Evolutionary conservation across 2,888 invertebrate species (phyloP), one percentile per base, ranked within the genome.

Genomic region (Trimorus sp.): DNA sequence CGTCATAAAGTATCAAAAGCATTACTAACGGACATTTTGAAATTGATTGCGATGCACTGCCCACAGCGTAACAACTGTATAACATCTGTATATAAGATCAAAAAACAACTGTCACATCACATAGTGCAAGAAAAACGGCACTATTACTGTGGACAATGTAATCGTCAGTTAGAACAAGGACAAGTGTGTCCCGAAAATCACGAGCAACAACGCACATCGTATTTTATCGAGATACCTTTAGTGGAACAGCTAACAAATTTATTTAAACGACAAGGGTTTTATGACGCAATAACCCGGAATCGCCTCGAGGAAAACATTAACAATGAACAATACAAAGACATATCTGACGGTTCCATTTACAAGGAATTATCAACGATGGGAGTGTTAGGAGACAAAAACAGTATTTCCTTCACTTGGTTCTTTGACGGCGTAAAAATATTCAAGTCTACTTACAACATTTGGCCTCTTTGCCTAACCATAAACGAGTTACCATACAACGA

Each of bases 401-500:
- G 42, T 45, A 36, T 76, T 76, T 40, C 75, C 38, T 16, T 51
- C 6, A 84, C 54, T 37, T 86, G 82, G 82, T 84, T 84, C 36
- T 42, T 45, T 0, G 84, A 85, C 75, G 86, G 84, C 0, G 73
- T 86, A 15, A 71, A 76, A 60, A 63, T 85, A 8, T 85, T 79
- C 26, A 73, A 74, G 53, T 48, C 42, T 7, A 16, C 36, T 1
- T 73, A 75, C 37, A 42, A 60, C 37, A 66, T 84, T 38, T 83
- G 84, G 83, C 85, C 84, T 5, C 7, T 86, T n/a, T 86, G 73
- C 66, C 48, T 85, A 40, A 54, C 74, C 9, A 82, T 85, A 8
- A 86, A 85, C 42, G 86, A 86, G 68, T 68, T 86, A 16, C 83
- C 83, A 7, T 83, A 78, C 54, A 15, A 65, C 12, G 36, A 76